Evolutionary conservation across 2,888 invertebrate genomes (phyloP).

Genomic region (Onthophagus sagittarius): DNA sequence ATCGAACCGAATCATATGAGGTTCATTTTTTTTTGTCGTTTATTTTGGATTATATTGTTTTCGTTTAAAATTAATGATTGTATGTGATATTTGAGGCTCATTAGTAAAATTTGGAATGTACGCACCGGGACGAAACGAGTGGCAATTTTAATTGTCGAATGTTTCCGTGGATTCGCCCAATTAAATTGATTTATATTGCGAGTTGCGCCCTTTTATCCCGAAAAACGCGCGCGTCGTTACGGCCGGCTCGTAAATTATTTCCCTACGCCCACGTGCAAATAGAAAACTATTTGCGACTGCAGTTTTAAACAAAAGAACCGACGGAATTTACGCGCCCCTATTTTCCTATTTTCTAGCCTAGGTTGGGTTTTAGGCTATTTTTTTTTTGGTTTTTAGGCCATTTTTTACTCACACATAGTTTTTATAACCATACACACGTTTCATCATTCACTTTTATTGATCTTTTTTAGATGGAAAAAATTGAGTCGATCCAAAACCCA

Average conservation of each 20-base stretch:
- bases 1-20: no score
- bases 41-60: no score
- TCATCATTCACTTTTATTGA: neutral
- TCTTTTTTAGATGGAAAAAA: no score
- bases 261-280: neutral
- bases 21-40: no score
- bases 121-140: neutral
- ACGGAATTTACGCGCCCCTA: no score
- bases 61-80: neutral
- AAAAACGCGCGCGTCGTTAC: neutral
- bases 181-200: conserved; percentile 10
- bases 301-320: neutral
- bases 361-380: neutral
- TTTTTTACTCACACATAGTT: no score
- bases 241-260: neutral
- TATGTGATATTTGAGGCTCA: neutral
- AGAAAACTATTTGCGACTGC: neutral
- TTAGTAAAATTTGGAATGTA: neutral
- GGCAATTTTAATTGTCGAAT: conserved; percentile 1
- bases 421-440: no score
- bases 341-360: neutral
- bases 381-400: neutral
- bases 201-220: neutral
- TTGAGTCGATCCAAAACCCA: no score
- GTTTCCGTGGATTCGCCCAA: conserved; percentile 4